Percentiles rank a stretch among this genome's conserved stretches.
phyloP scores from a whole-genome alignment of 2,888 invertebrate species.

The Sminthurinus aureus region DNA sequence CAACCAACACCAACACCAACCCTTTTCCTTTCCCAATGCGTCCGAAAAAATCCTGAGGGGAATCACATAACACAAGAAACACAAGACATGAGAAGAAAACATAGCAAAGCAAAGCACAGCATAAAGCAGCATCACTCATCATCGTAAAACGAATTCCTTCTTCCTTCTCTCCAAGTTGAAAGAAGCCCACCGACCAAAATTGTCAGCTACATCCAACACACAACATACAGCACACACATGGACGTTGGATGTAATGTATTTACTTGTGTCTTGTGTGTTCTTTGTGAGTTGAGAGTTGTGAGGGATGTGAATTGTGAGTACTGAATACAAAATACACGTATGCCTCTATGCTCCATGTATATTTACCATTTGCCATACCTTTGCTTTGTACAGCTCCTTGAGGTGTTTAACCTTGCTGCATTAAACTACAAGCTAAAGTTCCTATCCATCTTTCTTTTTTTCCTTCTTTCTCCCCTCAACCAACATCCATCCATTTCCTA shows the following conservation, averaged over 20 bases:
- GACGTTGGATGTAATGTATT: no score
- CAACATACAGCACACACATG: not conserved
- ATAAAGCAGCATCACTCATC: not conserved
- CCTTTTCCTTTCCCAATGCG: constrained; percentile 2
- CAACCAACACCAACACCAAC: no score
- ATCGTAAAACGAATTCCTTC: constrained; percentile 22
- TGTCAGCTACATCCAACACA: not conserved
- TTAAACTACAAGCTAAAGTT: constrained; percentile 4
- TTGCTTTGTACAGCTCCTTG: not conserved
- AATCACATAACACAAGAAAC: constrained; percentile 23
- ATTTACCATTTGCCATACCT: not conserved
- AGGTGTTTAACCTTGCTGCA: constrained; percentile 26
- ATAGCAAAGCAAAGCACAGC: no score
- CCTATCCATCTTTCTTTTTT: not conserved
- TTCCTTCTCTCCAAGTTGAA: not conserved
- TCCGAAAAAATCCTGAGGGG: constrained; percentile 22
- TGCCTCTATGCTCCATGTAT: not conserved
- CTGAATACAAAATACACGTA: not conserved
- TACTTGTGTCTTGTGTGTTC: not conserved
- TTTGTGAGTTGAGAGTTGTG: no score
- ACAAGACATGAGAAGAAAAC: no score
- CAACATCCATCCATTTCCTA: not conserved
- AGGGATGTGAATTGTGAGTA: not conserved
- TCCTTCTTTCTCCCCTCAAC: not conserved
- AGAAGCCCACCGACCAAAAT: not conserved